Evolutionary conservation across 2,797 vertebrate genomes (phyloP).

Genomic region (Macrochelys suwanniensis): DNA sequence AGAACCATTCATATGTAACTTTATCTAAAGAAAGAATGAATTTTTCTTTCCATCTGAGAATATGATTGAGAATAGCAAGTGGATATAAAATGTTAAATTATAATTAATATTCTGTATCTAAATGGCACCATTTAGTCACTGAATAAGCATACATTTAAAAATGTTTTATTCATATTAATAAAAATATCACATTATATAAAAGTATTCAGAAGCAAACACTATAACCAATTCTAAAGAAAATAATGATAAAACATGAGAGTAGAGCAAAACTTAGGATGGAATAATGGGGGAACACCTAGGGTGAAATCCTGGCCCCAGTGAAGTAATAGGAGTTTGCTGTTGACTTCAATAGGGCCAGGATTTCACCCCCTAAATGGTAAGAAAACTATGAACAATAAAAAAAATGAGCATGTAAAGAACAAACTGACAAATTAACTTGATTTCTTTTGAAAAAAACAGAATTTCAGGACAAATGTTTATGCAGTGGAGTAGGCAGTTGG

Average conservation of each 20-base stretch:
- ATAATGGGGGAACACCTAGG: background rate
- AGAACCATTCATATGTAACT: background rate
- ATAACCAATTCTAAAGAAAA: background rate
- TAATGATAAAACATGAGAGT: background rate
- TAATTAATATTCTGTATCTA: conserved; percentile 17
- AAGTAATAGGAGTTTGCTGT: background rate
- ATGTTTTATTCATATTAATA: background rate
- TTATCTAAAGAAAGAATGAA: background rate
- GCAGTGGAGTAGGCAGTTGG: too few species aligned
- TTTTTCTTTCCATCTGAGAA: background rate
- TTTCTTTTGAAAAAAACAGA: too few species aligned
- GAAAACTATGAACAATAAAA: too few species aligned
- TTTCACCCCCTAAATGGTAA: background rate
- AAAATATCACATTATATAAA: background rate
- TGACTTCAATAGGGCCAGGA: background rate
- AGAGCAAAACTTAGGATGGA: background rate
- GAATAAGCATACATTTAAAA: background rate
- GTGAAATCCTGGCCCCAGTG: accelerated
- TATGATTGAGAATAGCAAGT: background rate
- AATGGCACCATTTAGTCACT: background rate
- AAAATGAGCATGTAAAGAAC: too few species aligned
- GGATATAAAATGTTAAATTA: background rate
- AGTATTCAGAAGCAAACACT: background rate
- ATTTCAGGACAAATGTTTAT: too few species aligned
- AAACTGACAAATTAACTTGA: too few species aligned